Conservation (phyloP, 2,888 invertebrate genomes). For the Philhelius pedissequus region DNA sequence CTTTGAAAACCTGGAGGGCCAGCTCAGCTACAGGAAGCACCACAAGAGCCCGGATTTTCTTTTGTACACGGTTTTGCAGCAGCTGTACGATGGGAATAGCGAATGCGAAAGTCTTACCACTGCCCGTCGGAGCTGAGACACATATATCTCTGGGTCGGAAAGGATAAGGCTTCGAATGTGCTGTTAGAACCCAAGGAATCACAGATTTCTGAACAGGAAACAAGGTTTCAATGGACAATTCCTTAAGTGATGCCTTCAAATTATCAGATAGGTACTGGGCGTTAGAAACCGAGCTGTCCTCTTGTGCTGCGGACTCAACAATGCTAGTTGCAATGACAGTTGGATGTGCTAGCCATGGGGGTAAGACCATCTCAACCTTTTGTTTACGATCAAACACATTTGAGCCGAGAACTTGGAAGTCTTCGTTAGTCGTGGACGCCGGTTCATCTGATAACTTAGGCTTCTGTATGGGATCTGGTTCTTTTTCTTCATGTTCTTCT, state of each 20-base stretch:
- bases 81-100: slow-evolving; percentile 93
- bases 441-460: slow-evolving; percentile 48
- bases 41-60: slow-evolving; percentile 89
- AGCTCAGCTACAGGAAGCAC: slow-evolving; percentile 95
- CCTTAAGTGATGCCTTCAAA: slow-evolving; percentile 83
- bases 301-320: slow-evolving; percentile 79
- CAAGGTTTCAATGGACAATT: slow-evolving; percentile 86
- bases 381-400: slow-evolving; percentile 81
- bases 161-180: slow-evolving; percentile 81
- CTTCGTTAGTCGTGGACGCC: slow-evolving; percentile 28
- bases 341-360: slow-evolving; percentile 92
- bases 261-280: slow-evolving; percentile 81
- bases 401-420: slow-evolving; percentile 82
- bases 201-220: slow-evolving; percentile 92
- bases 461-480: slow-evolving; percentile 22
- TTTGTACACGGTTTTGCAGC: slow-evolving; percentile 82
- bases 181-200: slow-evolving; percentile 87
- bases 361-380: slow-evolving; percentile 87
- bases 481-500: slow-evolving; percentile 62
- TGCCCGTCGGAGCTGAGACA: slow-evolving; percentile 98
- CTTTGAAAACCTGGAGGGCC: slow-evolving; percentile 92
- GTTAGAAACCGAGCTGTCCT: slow-evolving; percentile 80
- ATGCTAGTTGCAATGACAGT: slow-evolving; percentile 87
- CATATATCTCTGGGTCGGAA: slow-evolving; percentile 93
- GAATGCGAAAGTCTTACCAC: slow-evolving; percentile 97